Evolutionary conservation across 2,797 vertebrate species (phyloP).

Genomic region (Florisuga fusca): DNA sequence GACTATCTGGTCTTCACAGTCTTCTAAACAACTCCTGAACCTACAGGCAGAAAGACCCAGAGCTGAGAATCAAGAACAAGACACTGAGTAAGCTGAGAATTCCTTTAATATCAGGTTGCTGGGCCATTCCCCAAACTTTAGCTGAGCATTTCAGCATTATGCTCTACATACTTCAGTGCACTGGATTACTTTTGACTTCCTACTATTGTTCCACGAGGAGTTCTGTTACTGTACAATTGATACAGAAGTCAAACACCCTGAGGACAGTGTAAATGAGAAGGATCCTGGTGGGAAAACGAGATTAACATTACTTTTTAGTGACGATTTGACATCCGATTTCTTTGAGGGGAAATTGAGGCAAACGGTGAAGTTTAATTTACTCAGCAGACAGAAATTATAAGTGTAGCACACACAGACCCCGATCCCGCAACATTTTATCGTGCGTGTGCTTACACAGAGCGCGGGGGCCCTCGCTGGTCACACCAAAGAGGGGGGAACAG

Average conservation of each 20-base stretch:
- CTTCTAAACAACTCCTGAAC: background rate
- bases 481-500: rapidly evolving
- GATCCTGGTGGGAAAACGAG: background rate
- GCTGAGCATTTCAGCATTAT: background rate
- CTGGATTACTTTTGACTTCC: background rate
- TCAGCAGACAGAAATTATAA: background rate
- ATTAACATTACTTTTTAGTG: background rate
- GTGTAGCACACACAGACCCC: rapidly evolving
- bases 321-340: background rate
- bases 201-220: background rate
- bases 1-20: background rate
- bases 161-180: rapidly evolving
- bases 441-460: rapidly evolving
- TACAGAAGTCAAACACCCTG: background rate
- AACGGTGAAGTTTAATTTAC: rapidly evolving
- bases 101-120: background rate
- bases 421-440: rapidly evolving
- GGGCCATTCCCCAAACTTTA: background rate
- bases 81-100: background rate
- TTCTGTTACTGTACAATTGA: background rate
- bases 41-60: background rate
- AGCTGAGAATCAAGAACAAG: background rate
- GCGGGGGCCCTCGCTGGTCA: rapidly evolving
- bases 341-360: background rate
- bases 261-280: background rate